Conservation (phyloP, 2,797 vertebrate genomes). For the Tamandua tetradactyla region DNA sequence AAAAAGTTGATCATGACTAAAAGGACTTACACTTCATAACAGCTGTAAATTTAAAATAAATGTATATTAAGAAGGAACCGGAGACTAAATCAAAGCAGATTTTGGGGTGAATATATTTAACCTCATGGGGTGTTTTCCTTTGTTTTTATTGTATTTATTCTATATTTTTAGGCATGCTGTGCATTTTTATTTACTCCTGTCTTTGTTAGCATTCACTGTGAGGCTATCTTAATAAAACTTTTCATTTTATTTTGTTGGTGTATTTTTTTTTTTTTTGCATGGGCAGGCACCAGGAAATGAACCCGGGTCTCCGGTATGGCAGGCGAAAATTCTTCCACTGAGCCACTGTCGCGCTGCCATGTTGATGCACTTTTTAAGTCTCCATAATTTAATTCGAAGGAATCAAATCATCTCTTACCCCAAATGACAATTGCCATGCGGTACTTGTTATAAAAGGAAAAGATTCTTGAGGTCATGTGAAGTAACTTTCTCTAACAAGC, state of each 20-base stretch:
- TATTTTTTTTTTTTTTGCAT: too few species aligned
- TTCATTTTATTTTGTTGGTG: neutral
- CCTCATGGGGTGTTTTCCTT: neutral
- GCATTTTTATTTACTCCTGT: neutral
- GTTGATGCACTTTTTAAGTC: too few species aligned
- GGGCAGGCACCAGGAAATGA: too few species aligned
- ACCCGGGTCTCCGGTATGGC: too few species aligned
- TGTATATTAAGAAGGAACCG: neutral
- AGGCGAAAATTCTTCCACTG: too few species aligned
- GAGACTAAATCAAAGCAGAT: neutral
- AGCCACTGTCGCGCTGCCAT: too few species aligned
- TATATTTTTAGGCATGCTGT: neutral
- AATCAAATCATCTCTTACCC: neutral
- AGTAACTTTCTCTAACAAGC: neutral
- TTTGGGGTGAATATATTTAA: slow-evolving; percentile 1
- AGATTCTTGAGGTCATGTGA: neutral
- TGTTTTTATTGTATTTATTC: neutral
- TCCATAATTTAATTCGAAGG: slow-evolving; percentile 25
- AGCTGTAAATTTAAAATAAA: neutral
- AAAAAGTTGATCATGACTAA: slow-evolving; percentile 10
- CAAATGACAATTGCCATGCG: slow-evolving; percentile 9
- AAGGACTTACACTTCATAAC: neutral
- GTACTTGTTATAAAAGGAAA: neutral
- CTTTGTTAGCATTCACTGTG: neutral
- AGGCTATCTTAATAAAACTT: neutral